phyloP scores from a whole-genome alignment of 1,140 invertebrate species.

The Ceratina calcarata region DNA sequence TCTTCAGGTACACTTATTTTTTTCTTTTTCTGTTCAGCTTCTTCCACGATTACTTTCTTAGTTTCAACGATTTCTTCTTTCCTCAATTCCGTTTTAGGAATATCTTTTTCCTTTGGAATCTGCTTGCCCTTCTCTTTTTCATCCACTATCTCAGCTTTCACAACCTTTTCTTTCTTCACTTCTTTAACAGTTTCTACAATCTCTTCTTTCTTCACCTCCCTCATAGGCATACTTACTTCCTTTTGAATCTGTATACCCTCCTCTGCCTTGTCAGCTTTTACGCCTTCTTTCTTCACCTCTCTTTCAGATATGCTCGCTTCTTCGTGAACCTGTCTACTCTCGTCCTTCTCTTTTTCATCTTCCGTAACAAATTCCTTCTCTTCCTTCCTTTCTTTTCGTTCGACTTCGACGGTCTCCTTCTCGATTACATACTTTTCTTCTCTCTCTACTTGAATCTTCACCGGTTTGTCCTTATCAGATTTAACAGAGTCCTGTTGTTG shows the following conservation, averaged over 20 bases:
- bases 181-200: no score
- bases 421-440: constrained; percentile 28
- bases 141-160: neutral
- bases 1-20: neutral
- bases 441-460: constrained; percentile 15
- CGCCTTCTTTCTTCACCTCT: constrained; percentile 29
- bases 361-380: constrained; percentile 14
- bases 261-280: neutral
- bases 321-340: constrained; percentile 41
- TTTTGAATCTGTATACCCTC: neutral
- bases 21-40: neutral
- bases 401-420: neutral
- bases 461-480: constrained; percentile 11
- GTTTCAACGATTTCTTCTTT: constrained; percentile 43
- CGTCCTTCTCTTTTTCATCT: constrained; percentile 43
- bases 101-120: no score
- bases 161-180: no score
- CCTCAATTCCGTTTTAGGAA: neutral
- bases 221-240: no score
- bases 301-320: neutral
- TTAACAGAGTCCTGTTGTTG: constrained; percentile 54
- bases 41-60: neutral
- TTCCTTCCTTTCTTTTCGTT: neutral
- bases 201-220: no score
- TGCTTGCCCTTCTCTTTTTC: constrained; percentile 10